Conservation (phyloP, 2,888 invertebrate species). For the Teleogryllus oceanicus region DNA sequence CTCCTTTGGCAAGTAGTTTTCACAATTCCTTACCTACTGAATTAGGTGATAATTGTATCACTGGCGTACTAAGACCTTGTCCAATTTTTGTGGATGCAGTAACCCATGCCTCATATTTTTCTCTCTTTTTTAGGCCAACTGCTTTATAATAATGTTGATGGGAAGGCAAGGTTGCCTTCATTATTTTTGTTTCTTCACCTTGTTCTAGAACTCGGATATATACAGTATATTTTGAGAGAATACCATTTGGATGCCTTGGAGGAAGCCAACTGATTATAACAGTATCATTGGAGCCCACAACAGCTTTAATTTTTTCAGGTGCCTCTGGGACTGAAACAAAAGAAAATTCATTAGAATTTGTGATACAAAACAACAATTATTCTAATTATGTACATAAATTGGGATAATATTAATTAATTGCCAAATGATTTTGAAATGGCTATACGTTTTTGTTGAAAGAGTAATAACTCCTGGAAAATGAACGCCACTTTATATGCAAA, state of each 20-base stretch:
- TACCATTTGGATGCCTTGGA: slow-evolving; percentile 60
- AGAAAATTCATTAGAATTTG: not conserved
- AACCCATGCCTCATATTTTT: slow-evolving; percentile 60
- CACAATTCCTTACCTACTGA: not conserved
- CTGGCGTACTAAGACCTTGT: slow-evolving; percentile 57
- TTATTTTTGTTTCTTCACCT: slow-evolving; percentile 50
- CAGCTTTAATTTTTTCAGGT: slow-evolving; percentile 60
- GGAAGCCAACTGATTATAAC: slow-evolving; percentile 63
- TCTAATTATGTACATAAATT: not conserved
- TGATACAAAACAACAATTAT: not conserved
- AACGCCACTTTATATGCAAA: no score
- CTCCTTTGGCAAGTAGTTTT: no score
- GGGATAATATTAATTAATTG: not conserved
- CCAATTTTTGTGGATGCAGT: slow-evolving; percentile 61
- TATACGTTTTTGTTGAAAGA: no score
- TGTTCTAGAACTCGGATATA: slow-evolving; percentile 56
- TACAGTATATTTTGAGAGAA: slow-evolving; percentile 60
- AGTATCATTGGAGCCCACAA: slow-evolving; percentile 56
- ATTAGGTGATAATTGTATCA: slow-evolving; percentile 48
- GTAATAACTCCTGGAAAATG: no score
- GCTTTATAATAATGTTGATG: slow-evolving; percentile 50
- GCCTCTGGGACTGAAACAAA: slow-evolving; percentile 53
- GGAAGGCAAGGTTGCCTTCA: slow-evolving; percentile 32
- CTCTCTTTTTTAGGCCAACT: slow-evolving; percentile 52
- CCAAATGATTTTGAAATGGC: no score